Base-by-base conservation (phyloP, 2,113 vertebrate genomes). In the Andinoacara biseriatus region DNA sequence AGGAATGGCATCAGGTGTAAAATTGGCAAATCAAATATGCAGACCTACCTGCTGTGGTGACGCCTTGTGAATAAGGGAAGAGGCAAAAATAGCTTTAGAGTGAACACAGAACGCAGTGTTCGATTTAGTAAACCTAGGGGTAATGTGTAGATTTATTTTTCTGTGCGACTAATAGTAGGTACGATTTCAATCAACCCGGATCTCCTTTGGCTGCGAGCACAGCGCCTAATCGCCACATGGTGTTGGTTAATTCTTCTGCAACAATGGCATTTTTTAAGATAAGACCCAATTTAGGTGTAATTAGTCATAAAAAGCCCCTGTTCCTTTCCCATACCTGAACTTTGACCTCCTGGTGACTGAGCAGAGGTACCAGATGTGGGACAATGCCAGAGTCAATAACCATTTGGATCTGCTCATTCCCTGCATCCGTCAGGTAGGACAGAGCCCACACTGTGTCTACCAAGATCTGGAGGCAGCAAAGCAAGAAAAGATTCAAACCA, bases 341-440 rank as follows among this genome's bases (percentile, higher is more conserved):
- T 98, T 99, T 99, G 91, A 99, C 99, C 94, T 99, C 99, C 92
- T 99, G 98, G 94, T 99, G 98, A 91, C 98, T 99, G 90, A 99
- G 97, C 74, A 99, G 97, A 86, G 99, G 99, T 67, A 99, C 99
- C 96, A 99, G 94, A 89, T 99, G 96, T 81, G 97, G 98, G 84
- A 99, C 99, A 58, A 99, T 99, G 56, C 97, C 97, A 0, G 98
- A 99, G 87, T 99, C 99, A 75, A 99, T 99, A 84, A 99, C 99
- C 99, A 99, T 99, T 93, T 99, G 99, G 94, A 99, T 99, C 94
- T 99, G 98, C 91, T 99, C 99, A 11, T 99, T 99, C 76, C 99
- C 99, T 81, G 98, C 98, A 80, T 99, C 99, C 1, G 99, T 99
- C 89, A 99, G 96, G 87, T 99, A 99, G 29, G 99, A 99, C 75